Evolutionary conservation across 1,140 invertebrate species (phyloP), one percentile per base, ranked within the genome.

Genomic region (Drosophila ercepeae): DNA sequence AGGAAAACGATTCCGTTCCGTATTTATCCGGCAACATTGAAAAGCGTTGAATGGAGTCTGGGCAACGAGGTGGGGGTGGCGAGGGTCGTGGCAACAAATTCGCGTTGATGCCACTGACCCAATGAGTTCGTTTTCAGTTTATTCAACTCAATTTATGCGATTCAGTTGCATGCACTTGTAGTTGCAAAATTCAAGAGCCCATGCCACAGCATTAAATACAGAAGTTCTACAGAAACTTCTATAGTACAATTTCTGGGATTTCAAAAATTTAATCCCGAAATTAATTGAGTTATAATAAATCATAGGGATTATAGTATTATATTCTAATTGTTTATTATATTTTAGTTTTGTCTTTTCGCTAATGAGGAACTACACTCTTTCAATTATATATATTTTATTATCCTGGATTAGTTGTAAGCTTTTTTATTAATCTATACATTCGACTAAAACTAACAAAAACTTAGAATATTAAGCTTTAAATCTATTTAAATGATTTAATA

Each of bases 21-120:
- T 81, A 65, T 84, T 84, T 84, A 70, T 84, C 36, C 50, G 75
- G 53, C 51, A 44, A 52, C 70, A 65, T 55, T 72, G 60, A 78
- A 75, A 73, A 58, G 59, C 55, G 14, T 48, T 45, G 57, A 70
- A 64, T 59, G 23, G 49, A 48, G 55, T 32, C 29, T 41, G 39
- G 8, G 27, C 3, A 32, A 42, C 14, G 39, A 21, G 13, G 14
- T 13, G 23, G 32, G 41, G 4, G 25, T 32, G 18, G 13, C 9
- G 11, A 25, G 1, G 16, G 14, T 8, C 3, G 39, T 3, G 14
- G 39, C 39, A 19, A 16, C 14, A 39, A 14, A 11, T 2, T 16
- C 39, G 11, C 21, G 29, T 16, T 79, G 76, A 86, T 84, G 81
- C 81, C 82, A 86, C 82, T 86, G 81, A 86, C 81, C 81, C 53